These are phyloP conservation scores for Odontocolon sp. DNA, from an alignment of 2,888 invertebrate genomes.

Conservation along the genomic window DNA sequence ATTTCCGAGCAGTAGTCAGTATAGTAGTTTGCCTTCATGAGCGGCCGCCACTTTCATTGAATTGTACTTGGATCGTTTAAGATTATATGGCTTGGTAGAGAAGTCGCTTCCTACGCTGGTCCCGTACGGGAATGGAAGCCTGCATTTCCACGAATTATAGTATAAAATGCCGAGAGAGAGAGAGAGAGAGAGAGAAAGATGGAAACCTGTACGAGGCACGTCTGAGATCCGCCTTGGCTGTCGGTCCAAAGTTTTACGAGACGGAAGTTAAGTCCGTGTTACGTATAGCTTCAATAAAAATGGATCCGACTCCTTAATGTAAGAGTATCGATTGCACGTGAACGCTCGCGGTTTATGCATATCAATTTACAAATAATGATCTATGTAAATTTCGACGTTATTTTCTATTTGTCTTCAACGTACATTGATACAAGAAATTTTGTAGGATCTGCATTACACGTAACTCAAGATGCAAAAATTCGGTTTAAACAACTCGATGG, in stretches of 20 bases:
- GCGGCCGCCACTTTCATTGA: constrained; percentile 9
- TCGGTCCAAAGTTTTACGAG: constrained; percentile 57
- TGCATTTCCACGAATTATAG: constrained; percentile 53
- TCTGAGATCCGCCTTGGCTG: constrained; percentile 47
- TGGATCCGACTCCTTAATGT: constrained; percentile 27
- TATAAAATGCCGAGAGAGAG: constrained; percentile 16
- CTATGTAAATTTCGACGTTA: too few relatives aligned
- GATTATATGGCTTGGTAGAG: constrained; percentile 20
- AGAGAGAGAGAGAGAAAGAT: too few relatives aligned
- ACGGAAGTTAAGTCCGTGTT: constrained; percentile 54
- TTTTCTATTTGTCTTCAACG: not conserved
- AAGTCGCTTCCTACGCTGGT: constrained; percentile 23
- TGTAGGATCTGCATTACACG: too few relatives aligned
- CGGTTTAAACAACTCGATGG: too few relatives aligned
- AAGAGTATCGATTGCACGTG: constrained; percentile 1
- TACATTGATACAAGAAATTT: not conserved
- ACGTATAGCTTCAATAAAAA: constrained; percentile 52
- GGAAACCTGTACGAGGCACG: constrained; percentile 32
- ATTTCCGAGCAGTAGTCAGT: not conserved
- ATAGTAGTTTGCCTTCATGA: constrained; percentile 2
- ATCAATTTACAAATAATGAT: not conserved
- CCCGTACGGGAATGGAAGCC: constrained; percentile 52
- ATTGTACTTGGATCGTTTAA: constrained; percentile 28
- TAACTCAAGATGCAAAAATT: too few relatives aligned
- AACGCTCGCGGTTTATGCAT: constrained; percentile 7